Evolutionary conservation across 2,113 vertebrate genomes (phyloP).

Genomic region (Phyllopteryx taeniolatus): DNA sequence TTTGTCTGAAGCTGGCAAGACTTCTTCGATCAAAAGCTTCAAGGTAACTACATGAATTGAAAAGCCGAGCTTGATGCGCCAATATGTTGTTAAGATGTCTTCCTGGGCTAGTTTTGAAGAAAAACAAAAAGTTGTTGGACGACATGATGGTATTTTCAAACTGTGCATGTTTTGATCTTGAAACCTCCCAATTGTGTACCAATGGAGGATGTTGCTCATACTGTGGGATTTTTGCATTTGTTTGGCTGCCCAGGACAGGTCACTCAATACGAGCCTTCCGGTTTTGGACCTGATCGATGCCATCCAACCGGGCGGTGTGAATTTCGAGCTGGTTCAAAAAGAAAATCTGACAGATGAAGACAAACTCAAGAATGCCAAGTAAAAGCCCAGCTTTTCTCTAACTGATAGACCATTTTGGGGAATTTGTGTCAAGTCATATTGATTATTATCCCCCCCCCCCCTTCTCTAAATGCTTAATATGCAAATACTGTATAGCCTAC

Average conservation of each 20-base stretch:
- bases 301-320: conserved; percentile 89
- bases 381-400: conserved; percentile 30
- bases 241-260: conserved; percentile 79
- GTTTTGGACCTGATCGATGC: conserved; percentile 95
- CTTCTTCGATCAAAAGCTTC: conserved; percentile 86
- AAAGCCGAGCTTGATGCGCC: not conserved
- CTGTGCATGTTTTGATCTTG: not conserved
- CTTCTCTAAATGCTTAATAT: too few species aligned
- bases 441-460: too few species aligned
- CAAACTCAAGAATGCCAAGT: conserved; percentile 94
- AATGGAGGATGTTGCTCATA: not conserved
- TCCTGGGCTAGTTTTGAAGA: not conserved
- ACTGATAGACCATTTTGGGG: not conserved
- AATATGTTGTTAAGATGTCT: not conserved
- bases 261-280: conserved; percentile 85
- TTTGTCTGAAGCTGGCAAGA: conserved; percentile 82
- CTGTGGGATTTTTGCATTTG: not conserved
- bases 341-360: conserved; percentile 81
- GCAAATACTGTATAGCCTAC: too few species aligned
- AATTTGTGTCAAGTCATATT: too few species aligned
- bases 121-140: not conserved
- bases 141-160: too few species aligned
- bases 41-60: conserved; percentile 74
- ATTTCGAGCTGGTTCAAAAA: conserved; percentile 89
- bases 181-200: not conserved